These are phyloP conservation scores for Psylliodes chrysocephalus DNA, from an alignment of 2,888 invertebrate species.

Conservation along the genomic window DNA sequence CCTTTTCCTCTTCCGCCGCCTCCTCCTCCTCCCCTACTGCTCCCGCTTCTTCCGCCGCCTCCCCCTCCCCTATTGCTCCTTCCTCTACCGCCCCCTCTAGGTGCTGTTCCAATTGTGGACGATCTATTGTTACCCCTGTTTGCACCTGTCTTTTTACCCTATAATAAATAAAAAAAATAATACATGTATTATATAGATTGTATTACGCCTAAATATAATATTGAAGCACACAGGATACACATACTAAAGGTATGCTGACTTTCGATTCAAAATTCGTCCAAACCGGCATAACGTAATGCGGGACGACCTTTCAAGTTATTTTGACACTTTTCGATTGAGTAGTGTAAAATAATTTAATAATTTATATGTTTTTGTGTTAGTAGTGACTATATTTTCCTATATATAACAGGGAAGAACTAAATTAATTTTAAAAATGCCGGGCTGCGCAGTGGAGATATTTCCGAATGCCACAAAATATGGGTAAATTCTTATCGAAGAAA, in stretches of 20 bases:
- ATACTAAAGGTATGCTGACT: neutral
- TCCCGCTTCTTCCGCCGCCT: slow-evolving; percentile 10
- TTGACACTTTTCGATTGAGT: too few species aligned
- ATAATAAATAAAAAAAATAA: slow-evolving; percentile 38
- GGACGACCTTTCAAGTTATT: too few species aligned
- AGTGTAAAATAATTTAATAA: too few species aligned
- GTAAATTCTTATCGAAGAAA: too few species aligned
- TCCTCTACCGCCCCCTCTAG: slow-evolving; percentile 19
- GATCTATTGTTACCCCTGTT: slow-evolving; percentile 34
- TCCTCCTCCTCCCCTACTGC: slow-evolving; percentile 17
- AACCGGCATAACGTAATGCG: neutral
- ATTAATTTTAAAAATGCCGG: too few species aligned
- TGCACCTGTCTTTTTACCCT: slow-evolving; percentile 48
- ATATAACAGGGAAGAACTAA: too few species aligned
- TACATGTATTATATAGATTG: neutral
- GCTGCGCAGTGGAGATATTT: too few species aligned
- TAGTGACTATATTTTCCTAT: too few species aligned
- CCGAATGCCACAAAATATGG: too few species aligned
- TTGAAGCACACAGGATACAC: neutral
- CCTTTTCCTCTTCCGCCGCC: slow-evolving; percentile 26
- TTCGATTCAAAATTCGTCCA: neutral
- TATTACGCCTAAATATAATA: too few species aligned
- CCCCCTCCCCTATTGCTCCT: slow-evolving; percentile 13
- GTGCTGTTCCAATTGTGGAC: slow-evolving; percentile 28
- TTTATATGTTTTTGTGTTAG: too few species aligned